Evolutionary conservation across 1,140 invertebrate genomes (phyloP), one percentile per base, ranked within the genome.

Genomic region (Pristionchus pacificus): DNA sequence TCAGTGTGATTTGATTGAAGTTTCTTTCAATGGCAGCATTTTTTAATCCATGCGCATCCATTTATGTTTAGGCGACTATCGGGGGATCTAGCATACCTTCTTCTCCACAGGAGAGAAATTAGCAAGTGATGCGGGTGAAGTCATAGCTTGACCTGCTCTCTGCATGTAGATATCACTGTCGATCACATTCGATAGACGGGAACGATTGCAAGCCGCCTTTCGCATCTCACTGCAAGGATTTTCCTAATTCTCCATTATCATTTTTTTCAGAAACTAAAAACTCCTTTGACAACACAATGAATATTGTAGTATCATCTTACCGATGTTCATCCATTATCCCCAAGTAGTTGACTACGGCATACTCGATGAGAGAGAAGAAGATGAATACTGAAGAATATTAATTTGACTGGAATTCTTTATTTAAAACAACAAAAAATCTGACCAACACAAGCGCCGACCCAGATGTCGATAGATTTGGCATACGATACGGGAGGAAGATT

Each of bases 301-400:
- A 67, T n/a, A 32, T 24, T 32, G 0, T 28, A 28, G 15, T 19
- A 30, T 3, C n/a, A 32, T 49, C 15, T 59, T 78, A 80, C 69
- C 70, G 76, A 71, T 83, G 77, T 57, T 82, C 80, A 59, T 82
- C 80, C 32, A 81, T 55, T 33, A 82, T 82, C 31, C 80, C 80
- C 79, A 83, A 72, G 33, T 72, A 78, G 60, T 76, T 78, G 27
- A 76, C 75, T 15, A 76, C 75, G 2, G 75, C 75, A 61, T 76
- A 76, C 33, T 76, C 75, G 15, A 76, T 76, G 25, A 76, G 63
- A 10, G 75, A 76, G 38, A 72, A 71, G 64, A 76, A 76, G 28
- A 76, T 76, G 65, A 76, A 76, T 1, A 76, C 75, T 71, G 63
- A 31, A 65, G 31, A 25, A 30, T 61, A 10, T 49, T 49, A 6